phyloP scores from a whole-genome alignment of 2,888 invertebrate genomes.

The Ectropis crepuscularia region DNA sequence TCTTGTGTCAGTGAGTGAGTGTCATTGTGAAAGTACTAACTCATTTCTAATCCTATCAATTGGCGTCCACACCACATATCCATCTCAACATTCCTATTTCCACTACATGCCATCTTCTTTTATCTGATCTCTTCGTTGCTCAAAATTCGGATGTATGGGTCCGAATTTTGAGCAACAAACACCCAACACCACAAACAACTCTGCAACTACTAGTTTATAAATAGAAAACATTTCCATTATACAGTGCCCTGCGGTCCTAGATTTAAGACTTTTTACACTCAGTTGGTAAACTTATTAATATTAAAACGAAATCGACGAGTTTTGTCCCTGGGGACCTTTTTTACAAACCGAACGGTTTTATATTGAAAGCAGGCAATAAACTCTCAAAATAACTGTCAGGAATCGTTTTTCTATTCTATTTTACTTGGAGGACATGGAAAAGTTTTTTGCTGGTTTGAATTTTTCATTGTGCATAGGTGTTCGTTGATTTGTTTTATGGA shows the following conservation, averaged over 20 bases:
- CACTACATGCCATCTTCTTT: no score
- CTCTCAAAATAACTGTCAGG: slow-evolving; percentile 27
- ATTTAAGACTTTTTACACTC: slow-evolving; percentile 8
- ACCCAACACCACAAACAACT: no score
- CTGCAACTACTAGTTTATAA: not conserved
- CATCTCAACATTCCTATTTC: no score
- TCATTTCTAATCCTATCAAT: no score
- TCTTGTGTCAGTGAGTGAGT: no score
- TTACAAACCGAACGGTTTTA: slow-evolving; percentile 27
- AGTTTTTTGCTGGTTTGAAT: not conserved
- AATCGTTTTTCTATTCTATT: slow-evolving; percentile 17
- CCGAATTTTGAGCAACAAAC: no score
- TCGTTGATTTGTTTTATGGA: not conserved
- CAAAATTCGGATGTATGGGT: no score
- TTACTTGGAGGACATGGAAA: slow-evolving; percentile 3
- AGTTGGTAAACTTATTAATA: slow-evolving; percentile 17
- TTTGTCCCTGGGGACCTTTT: slow-evolving; percentile 18
- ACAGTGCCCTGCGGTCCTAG: not conserved
- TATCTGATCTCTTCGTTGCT: no score
- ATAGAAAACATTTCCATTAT: not conserved
- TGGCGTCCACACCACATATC: no score
- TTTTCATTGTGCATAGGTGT: not conserved
- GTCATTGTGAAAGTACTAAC: no score
- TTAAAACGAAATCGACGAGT: slow-evolving; percentile 13
- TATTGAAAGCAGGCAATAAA: slow-evolving; percentile 35